Evolutionary conservation across 2,797 vertebrate genomes (phyloP).

Genomic region (Amphiprion clarkii): DNA sequence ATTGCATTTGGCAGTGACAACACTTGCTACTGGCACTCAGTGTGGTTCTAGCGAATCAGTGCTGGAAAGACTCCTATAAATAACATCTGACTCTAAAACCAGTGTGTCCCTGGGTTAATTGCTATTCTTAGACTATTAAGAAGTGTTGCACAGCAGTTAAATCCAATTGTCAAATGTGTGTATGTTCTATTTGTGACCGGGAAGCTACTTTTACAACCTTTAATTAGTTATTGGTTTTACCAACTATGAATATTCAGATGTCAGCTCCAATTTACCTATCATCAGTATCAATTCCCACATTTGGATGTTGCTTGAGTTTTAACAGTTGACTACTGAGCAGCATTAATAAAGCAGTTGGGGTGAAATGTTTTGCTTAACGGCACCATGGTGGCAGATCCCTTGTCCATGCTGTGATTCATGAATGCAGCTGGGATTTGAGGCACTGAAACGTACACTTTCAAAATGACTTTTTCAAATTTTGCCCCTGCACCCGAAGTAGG

Average conservation of each 20-base stretch:
- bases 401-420: not conserved
- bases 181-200: slow-evolving; percentile 11
- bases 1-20: slow-evolving; percentile 39
- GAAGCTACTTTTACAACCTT: slow-evolving; percentile 11
- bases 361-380: slow-evolving; percentile 34
- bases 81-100: slow-evolving; percentile 47
- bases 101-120: slow-evolving; percentile 24
- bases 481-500: slow-evolving; percentile 14
- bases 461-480: slow-evolving; percentile 39
- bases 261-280: not conserved
- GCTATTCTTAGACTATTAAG: slow-evolving; percentile 48
- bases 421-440: slow-evolving; percentile 16
- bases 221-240: slow-evolving; percentile 20
- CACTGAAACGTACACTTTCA: slow-evolving; percentile 6
- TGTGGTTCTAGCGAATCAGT: slow-evolving; percentile 45
- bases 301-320: slow-evolving; percentile 1
- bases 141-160: slow-evolving; percentile 28
- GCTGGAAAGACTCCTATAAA: slow-evolving; percentile 53
- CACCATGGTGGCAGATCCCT: slow-evolving; percentile 7
- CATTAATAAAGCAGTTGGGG: slow-evolving; percentile 25
- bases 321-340: slow-evolving; percentile 5
- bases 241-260: slow-evolving; percentile 5
- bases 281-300: slow-evolving; percentile 15
- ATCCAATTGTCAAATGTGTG: slow-evolving; percentile 38
- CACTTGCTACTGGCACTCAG: slow-evolving; percentile 59